Evolutionary conservation across 1,140 invertebrate genomes (phyloP).

Genomic region (Arctopsyche grandis): DNA sequence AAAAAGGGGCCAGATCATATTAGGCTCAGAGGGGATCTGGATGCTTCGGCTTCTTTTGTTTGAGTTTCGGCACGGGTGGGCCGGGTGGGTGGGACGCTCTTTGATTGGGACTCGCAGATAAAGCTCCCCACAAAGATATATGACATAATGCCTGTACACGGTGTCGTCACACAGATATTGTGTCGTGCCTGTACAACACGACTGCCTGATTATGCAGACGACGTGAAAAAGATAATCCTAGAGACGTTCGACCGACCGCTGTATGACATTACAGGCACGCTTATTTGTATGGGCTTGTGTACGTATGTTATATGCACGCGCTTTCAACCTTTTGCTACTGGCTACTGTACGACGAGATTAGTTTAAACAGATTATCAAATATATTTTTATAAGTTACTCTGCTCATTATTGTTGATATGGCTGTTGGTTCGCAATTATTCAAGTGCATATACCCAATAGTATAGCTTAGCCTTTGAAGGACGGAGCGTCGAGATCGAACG

Average conservation of each 20-base stretch:
- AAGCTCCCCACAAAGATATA: conserved; percentile 48
- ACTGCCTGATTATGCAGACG: conserved; percentile 43
- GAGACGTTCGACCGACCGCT: conserved; percentile 25
- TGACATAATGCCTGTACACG: conserved; percentile 32
- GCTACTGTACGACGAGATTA: no score
- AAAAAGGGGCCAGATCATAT: conserved; percentile 54
- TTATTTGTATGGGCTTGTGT: not conserved
- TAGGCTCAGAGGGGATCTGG: conserved; percentile 42
- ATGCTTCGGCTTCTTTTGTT: conserved; percentile 45
- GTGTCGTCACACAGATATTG: conserved; percentile 45
- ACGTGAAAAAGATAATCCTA: conserved; percentile 45
- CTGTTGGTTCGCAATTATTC: no score
- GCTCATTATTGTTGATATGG: no score
- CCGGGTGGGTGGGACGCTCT: conserved; percentile 27
- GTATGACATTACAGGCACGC: not conserved
- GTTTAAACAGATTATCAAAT: no score
- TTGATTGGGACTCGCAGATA: conserved; percentile 51
- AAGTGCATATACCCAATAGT: no score
- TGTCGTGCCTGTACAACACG: conserved; percentile 26
- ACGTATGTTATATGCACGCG: not conserved
- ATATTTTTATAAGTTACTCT: no score
- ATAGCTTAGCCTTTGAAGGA: no score
- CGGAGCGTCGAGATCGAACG: no score
- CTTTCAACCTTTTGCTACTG: no score
- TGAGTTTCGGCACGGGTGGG: conserved; percentile 38